A percentile compares a stretch with the other conserved stretches of the same genome.
Conservation (phyloP, 2,113 vertebrate species). For the Zosterops hypoxanthus region DNA sequence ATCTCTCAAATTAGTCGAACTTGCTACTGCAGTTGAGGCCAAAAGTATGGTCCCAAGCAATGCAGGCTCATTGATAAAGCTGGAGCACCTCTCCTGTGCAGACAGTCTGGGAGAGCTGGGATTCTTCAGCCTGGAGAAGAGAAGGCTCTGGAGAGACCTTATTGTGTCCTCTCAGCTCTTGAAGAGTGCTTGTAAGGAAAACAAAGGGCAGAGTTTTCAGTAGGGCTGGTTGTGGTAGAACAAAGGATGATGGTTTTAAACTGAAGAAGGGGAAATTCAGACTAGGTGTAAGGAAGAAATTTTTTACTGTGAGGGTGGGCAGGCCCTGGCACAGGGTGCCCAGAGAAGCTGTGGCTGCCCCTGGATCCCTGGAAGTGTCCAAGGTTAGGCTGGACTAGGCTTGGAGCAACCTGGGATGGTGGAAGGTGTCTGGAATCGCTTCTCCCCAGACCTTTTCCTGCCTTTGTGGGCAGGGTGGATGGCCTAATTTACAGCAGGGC, state of each 20-base stretch:
- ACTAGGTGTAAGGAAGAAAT: background rate
- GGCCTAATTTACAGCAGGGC: background rate
- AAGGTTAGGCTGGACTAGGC: accelerated
- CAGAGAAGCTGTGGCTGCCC: background rate
- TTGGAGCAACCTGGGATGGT: accelerated
- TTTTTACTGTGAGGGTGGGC: background rate
- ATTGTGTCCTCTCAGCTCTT: background rate
- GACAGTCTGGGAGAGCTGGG: background rate
- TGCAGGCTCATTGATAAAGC: background rate
- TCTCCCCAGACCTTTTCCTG: background rate
- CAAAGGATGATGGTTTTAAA: background rate
- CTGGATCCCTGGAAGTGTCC: background rate
- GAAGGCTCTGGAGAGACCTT: background rate
- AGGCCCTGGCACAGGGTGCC: background rate
- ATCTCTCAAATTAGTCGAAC: background rate
- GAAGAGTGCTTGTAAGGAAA: background rate
- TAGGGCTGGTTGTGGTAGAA: background rate
- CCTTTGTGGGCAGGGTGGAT: accelerated
- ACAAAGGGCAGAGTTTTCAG: background rate
- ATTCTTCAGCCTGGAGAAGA: background rate
- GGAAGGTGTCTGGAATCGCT: background rate
- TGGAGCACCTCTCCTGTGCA: background rate
- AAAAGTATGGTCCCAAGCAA: background rate
- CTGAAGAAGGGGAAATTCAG: background rate
- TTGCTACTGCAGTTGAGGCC: background rate